phyloP scores from a whole-genome alignment of 2,797 vertebrate species.

The Argentina silus region DNA sequence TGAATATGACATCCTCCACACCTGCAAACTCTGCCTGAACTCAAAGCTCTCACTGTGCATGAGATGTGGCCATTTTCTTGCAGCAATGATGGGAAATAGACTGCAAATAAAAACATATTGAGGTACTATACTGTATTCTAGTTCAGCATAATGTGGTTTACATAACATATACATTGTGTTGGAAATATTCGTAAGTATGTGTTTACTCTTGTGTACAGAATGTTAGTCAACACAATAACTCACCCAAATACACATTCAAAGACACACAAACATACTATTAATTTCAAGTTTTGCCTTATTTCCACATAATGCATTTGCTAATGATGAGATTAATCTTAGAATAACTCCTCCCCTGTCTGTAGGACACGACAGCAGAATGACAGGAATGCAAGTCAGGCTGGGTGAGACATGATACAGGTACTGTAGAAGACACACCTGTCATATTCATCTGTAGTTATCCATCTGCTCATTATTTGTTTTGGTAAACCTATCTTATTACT shows the following conservation, averaged over 20 bases:
- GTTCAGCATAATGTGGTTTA: no score
- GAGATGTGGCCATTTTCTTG: conserved; percentile 55
- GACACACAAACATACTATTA: no score
- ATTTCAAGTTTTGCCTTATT: no score
- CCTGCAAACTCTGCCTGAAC: conserved; percentile 34
- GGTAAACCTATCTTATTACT: no score
- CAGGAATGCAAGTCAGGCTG: conserved; percentile 40
- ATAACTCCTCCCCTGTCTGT: not conserved
- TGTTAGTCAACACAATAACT: not conserved
- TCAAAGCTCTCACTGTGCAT: conserved; percentile 26
- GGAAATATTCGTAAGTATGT: no score
- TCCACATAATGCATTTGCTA: no score
- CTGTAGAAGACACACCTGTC: not conserved
- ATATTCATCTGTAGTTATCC: no score
- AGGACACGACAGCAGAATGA: conserved; percentile 34
- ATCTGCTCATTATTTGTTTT: no score
- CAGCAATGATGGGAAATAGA: conserved; percentile 54
- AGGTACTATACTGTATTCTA: not conserved
- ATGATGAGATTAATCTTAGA: not conserved
- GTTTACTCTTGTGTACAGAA: no score
- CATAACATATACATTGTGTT: no score
- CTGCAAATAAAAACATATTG: conserved; percentile 33
- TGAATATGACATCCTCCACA: conserved; percentile 42
- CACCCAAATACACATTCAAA: not conserved
- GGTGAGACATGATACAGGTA: not conserved